These are phyloP conservation scores for Chaunax sp. DNA, from an alignment of 2,797 vertebrate species.

Conservation along the genomic window DNA sequence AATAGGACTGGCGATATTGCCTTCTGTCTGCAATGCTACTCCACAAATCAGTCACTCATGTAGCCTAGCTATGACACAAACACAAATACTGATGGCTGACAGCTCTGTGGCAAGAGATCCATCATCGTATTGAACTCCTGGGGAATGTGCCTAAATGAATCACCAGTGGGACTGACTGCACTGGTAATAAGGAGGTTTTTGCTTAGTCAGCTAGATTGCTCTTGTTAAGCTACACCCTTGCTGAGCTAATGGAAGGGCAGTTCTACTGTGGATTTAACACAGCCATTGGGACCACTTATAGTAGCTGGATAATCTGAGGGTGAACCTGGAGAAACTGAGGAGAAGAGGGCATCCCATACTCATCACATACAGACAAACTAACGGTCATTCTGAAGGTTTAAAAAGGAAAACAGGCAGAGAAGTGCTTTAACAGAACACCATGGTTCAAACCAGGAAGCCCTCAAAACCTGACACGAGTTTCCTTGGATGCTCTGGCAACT, in stretches of 20 bases:
- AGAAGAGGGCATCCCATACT: neutral
- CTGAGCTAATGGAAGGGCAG: constrained; percentile 40
- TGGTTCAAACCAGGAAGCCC: too few species aligned
- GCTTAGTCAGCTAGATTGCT: constrained; percentile 43
- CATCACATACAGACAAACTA: neutral
- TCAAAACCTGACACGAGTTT: too few species aligned
- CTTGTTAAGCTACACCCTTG: constrained; percentile 41
- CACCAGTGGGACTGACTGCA: constrained; percentile 41
- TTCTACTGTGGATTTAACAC: constrained; percentile 44
- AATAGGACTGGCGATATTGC: constrained; percentile 60
- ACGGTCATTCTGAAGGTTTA: neutral
- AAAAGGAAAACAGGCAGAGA: neutral
- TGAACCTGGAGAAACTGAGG: constrained; percentile 6
- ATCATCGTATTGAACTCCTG: constrained; percentile 60
- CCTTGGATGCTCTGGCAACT: neutral
- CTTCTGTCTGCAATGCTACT: constrained; percentile 61
- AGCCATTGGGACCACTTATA: constrained; percentile 38
- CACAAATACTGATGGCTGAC: constrained; percentile 70
- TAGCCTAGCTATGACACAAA: constrained; percentile 66
- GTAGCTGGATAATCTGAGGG: constrained; percentile 14
- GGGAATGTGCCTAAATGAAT: constrained; percentile 61
- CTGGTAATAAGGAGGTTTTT: constrained; percentile 44
- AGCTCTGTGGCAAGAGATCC: constrained; percentile 67
- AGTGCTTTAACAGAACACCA: too few species aligned
- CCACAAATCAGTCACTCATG: constrained; percentile 67